Conservation (phyloP, 2,888 invertebrate species). For the Bugula neritina region DNA sequence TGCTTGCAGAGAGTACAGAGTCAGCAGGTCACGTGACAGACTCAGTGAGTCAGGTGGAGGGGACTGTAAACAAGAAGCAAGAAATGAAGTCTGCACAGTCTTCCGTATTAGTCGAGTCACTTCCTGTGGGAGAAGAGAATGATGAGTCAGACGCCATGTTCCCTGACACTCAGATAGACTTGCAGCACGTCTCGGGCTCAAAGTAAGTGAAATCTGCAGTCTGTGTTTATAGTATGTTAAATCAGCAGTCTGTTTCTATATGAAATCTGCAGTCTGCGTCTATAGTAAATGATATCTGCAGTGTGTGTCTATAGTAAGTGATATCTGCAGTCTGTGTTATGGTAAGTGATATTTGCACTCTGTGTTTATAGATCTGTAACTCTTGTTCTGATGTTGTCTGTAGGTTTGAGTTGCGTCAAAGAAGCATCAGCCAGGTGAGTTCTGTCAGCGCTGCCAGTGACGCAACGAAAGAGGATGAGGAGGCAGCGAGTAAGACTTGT, state of each 20-base stretch:
- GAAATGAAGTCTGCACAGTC: too few relatives aligned
- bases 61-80: too few relatives aligned
- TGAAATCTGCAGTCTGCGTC: neutral
- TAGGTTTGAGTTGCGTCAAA: conserved; percentile 21
- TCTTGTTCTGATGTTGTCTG: neutral
- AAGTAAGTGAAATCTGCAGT: conserved; percentile 36
- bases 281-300: neutral
- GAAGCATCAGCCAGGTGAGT: conserved; percentile 14
- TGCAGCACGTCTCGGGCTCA: conserved; percentile 47
- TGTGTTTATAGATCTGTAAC: neutral
- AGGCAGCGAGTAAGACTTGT: neutral
- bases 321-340: neutral
- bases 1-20: too few relatives aligned
- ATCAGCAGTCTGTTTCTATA: neutral
- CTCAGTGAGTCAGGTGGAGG: too few relatives aligned
- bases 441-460: conserved; percentile 7
- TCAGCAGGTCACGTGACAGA: too few relatives aligned
- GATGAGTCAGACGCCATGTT: conserved; percentile 48
- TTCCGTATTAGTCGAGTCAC: too few relatives aligned
- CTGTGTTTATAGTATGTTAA: neutral
- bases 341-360: neutral
- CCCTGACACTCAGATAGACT: conserved; percentile 53
- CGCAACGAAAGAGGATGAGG: neutral
- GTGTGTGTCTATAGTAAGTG: neutral
- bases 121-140: conserved; percentile 40